Evolutionary conservation across 1,140 invertebrate genomes (phyloP), one percentile per base, ranked within the genome.

Genomic region (Drosophila sproati): DNA sequence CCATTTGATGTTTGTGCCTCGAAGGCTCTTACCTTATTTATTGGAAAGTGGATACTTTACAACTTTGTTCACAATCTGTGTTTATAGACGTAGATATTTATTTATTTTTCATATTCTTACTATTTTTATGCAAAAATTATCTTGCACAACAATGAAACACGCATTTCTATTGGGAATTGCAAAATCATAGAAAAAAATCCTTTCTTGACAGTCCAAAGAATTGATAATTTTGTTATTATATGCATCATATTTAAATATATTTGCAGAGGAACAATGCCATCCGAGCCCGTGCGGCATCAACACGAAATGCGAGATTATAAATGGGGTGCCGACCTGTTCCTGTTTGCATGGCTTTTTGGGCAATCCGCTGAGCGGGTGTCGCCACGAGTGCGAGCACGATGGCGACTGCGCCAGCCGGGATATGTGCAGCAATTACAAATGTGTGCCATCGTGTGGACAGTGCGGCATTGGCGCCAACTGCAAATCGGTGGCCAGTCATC

Each of bases 381-480:
- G 95, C 10, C 92, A 93, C n/a, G 92, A 93, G 91, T 98, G 97
- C 85, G 96, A 97, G 51, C 94, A 94, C 2, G 96, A 97, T 79
- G 92, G 92, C 8, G 96, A 97, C 67, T 98, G 96, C 81, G 92
- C 94, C 3, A 85, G 93, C n/a, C 94, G 95, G 55, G 94, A 96
- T 51, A 94, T 95, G 43, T 98, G 97, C 80, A 94, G 95, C 31
- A 94, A 95, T 80, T 96, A 95, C 80, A 96, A 95, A 80, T 98
- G 97, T 91, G 94, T 95, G 62, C 96, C 95, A 72, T 96, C 97
- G 0, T 98, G 97, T 92, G 91, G 93, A 6, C 95, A 96, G 70
- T 98, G 97, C 82, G 97, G 96, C 4, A 93, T 94, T 10, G 96
- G 95, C 59, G 97, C 97, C 1, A 95, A 96, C 68, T 98, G 97